These are phyloP conservation scores for Agrilus biguttatus DNA, from an alignment of 2,888 invertebrate genomes.

Conservation along the genomic window DNA sequence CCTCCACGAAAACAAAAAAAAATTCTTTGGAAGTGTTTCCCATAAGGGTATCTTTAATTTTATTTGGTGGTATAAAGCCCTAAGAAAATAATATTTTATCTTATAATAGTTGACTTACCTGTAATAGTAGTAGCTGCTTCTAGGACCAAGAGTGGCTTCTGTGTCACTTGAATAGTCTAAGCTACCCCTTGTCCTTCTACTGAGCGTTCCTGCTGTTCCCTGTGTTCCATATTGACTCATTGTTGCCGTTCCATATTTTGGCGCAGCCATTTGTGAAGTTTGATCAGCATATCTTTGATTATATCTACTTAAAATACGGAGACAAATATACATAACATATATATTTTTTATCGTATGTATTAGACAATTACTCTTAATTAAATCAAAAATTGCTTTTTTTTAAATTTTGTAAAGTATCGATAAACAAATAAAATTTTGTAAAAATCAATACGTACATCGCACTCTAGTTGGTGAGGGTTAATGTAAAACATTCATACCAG, in stretches of 20 bases:
- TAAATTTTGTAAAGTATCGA: too few species aligned
- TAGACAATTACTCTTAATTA: not conserved
- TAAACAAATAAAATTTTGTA: too few species aligned
- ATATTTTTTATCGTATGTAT: not conserved
- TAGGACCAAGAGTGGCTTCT: constrained; percentile 74
- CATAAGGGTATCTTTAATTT: too few species aligned
- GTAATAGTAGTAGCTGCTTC: constrained; percentile 62
- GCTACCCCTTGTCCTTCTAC: constrained; percentile 59
- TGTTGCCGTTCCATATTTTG: constrained; percentile 24
- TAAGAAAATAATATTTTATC: not conserved
- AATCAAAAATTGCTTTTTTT: too few species aligned
- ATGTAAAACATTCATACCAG: too few species aligned
- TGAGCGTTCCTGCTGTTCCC: constrained; percentile 36
- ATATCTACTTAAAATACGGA: constrained; percentile 28
- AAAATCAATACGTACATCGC: too few species aligned
- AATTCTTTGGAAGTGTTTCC: too few species aligned
- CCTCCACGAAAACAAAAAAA: too few species aligned
- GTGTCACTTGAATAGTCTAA: constrained; percentile 92
- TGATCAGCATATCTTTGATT: constrained; percentile 50
- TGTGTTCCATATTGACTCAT: constrained; percentile 31
- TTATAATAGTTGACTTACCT: constrained; percentile 19
- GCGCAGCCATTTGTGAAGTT: constrained; percentile 33
- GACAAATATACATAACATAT: not conserved
- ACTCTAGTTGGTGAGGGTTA: too few species aligned
- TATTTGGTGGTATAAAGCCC: not conserved